Evolutionary conservation across 2,113 vertebrate species (phyloP), one percentile per base, ranked within the genome.

Genomic region (Nibea coibor): DNA sequence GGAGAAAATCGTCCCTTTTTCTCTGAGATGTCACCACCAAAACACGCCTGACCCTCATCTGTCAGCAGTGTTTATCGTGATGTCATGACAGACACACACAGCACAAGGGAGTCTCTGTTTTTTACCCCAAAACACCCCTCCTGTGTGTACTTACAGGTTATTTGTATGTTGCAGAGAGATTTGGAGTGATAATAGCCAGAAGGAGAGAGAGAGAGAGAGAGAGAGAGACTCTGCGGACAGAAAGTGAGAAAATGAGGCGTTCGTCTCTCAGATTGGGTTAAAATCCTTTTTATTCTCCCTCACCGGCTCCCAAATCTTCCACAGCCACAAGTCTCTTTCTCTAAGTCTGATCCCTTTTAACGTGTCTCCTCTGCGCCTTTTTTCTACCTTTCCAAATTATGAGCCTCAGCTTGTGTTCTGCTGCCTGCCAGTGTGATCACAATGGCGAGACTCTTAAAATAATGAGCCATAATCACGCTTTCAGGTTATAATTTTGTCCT

Each of bases 11-110:
- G 19, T 53, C 6, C 31, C 17, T 45, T 48, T 53, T 71, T 76
- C 73, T 65, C 50, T 11, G n/a, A 82, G 68, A 86, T 63, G 75
- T 73, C 75, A 57, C 43, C 22, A 19, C 57, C 54, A 26, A 87
- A 90, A 89, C 71, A 87, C 71, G 83, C n/a, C 83, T 86, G 90
- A 87, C 90, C 88, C 72, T 87, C 87, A 87, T 88, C 86, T 93
- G 88, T 90, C 88, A 88, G 72, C 81, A 80, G 61, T 58, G 72
- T 82, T 90, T 80, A 84, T 79, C 80, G 72, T 82, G 74, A 87
- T 80, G 81, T 82, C 75, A 85, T 80, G 69, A 74, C 75, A 88
- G 19, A 75, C 56, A 83, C 72, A 62, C 58, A 70, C 72, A 54
- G 35, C 70, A 74, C 67, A 68, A 57, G 43, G 48, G 62, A 84